Evolutionary conservation across 92 coral and sea anemone species (phyloP), one percentile per base, ranked within the genome.

Genomic region (Actinostola sp.): DNA sequence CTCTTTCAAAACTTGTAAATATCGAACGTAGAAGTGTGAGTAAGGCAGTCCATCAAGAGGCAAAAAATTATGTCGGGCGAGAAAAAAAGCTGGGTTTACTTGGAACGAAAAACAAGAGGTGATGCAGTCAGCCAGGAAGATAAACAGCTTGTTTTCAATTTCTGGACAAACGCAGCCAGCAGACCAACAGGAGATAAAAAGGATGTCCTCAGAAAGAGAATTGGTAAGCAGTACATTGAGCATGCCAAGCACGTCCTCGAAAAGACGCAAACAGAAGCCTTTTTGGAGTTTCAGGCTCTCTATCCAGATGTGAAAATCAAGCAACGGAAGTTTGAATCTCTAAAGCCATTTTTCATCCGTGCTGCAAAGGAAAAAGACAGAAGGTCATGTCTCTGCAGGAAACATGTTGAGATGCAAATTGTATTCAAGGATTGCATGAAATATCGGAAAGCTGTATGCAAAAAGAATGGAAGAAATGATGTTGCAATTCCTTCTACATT

Each of bases 191-290:
- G 86, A 30, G 82, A 86, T 42, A 80, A 54, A 68, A 78, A 69
- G 8, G 90, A 80, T 44, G 55, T 63, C 0, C 32, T 70, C 9
- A 80, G 75, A 39, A 71, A 75, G 46, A 28, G 79, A 36, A 76
- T 59, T 1, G 84, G 81, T 12, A 70, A 54, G 31, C 45, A 75
- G 32, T 59, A 86, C 72, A 53, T 76, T 7, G 57, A 81, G 30
- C 87, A 82, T 23, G 81, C 72, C 2, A 76, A 77, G 65, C 81
- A 87, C 28, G 88, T 77, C 26, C 82, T 87, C 8, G 84, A 87
- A 48, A 86, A 87, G 39, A 77, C 68, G 52, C 88, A 77, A 64
- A 71, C 89, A 17, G 89, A 84, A 61, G 84, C 64, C 20, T 87
- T 52, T 48, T 48, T 74, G 55, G 80, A 80, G 32, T 75, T 86